A percentile compares a stretch with the other conserved stretches of the same genome.
Evolutionary conservation across 1,140 invertebrate genomes (phyloP).

Genomic region (Drosophila mauritiana): DNA sequence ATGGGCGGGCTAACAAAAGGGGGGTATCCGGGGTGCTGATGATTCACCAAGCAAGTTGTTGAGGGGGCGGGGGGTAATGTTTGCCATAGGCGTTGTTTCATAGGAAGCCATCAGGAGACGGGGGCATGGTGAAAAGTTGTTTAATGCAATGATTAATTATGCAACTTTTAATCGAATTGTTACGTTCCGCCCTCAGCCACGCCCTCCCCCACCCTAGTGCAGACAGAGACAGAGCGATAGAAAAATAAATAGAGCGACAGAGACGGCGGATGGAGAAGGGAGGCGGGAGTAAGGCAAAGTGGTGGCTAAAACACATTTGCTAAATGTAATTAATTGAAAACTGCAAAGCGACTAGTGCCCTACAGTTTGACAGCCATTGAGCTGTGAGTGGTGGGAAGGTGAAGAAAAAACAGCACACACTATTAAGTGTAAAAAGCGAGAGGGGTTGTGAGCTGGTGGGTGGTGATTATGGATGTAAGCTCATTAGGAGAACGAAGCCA

Average conservation of each 20-base stretch:
- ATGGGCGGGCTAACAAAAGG: neutral
- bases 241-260: conserved; percentile 21
- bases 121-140: conserved; percentile 50
- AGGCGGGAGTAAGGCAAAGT: too few relatives aligned
- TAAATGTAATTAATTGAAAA: conserved; percentile 50
- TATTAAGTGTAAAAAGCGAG: neutral
- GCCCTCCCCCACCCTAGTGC: neutral
- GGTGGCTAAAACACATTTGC: conserved; percentile 9
- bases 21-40: neutral
- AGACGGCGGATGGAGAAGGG: neutral
- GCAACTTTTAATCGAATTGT: conserved; percentile 68
- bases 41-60: neutral
- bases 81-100: conserved; percentile 18
- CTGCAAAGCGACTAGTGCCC: conserved; percentile 1
- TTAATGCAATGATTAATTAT: conserved; percentile 78
- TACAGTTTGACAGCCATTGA: conserved; percentile 34
- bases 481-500: conserved; percentile 41
- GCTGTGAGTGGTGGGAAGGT: neutral
- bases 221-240: conserved; percentile 23
- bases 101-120: neutral
- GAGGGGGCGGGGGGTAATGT: neutral
- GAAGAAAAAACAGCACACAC: neutral
- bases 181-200: conserved; percentile 27
- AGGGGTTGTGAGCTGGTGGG: neutral
- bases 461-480: conserved; percentile 17